Evolutionary conservation across 2,888 invertebrate species (phyloP).

Genomic region (Campoplex nolae): DNA sequence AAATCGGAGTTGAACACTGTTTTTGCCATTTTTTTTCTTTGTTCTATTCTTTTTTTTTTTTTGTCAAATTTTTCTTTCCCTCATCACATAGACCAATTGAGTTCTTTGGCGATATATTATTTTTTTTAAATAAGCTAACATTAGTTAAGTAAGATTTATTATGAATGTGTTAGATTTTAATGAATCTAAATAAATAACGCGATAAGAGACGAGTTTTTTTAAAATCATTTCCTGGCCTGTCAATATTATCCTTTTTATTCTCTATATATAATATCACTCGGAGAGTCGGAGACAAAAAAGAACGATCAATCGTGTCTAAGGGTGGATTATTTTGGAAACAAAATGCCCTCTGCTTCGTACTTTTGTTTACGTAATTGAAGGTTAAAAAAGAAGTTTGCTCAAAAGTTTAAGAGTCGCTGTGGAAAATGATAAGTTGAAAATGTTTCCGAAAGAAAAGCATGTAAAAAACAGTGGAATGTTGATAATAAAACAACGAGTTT

Average conservation of each 20-base stretch:
- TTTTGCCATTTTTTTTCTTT: neutral
- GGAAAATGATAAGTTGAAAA: too few species aligned
- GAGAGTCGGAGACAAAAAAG: neutral
- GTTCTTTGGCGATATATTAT: neutral
- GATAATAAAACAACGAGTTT: too few species aligned
- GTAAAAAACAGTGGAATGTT: too few species aligned
- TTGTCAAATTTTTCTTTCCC: neutral
- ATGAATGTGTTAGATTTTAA: constrained; percentile 75
- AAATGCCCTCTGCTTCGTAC: too few species aligned
- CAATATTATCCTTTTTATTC: constrained; percentile 15
- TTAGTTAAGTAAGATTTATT: constrained; percentile 74
- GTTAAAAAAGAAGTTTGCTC: too few species aligned
- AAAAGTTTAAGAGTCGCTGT: too few species aligned
- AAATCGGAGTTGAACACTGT: constrained; percentile 11
- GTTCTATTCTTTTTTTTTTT: neutral
- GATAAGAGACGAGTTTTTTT: constrained; percentile 33
- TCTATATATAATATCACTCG: neutral
- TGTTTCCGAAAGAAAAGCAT: too few species aligned
- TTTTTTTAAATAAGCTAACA: constrained; percentile 65
- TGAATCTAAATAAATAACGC: constrained; percentile 72
- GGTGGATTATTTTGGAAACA: neutral
- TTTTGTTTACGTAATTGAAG: too few species aligned
- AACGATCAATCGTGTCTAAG: neutral
- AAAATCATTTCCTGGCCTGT: neutral
- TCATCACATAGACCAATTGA: neutral